Base-by-base conservation (phyloP, 1,140 invertebrate species). In the Paramacrobiotus metropolitanus region DNA sequence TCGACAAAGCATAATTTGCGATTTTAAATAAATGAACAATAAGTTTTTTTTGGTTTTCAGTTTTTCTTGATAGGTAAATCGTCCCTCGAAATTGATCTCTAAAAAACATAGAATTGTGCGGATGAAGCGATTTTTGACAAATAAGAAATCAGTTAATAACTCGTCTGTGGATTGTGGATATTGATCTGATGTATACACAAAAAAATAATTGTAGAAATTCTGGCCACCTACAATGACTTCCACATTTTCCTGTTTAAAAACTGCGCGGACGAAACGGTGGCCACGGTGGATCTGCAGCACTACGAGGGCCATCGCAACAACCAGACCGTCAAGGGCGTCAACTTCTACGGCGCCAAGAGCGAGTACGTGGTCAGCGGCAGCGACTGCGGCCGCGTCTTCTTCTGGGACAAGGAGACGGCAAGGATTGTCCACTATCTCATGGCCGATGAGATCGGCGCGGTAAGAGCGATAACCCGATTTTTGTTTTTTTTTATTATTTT, bases 301-400 rank as follows among this genome's bases (percentile, higher is more conserved):
- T 95, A 92, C 64, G 55, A 62, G 28, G 77, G 77, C 2, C 77
- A 79, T 64, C 68, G 77, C 31, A 79, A 79, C 67, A 76, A 71
- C 65, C 70, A 73, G 29, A 78, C 77, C 63, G 90, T 92, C 29
- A 96, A 94, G 75, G 86, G 87, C 2, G 87, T 94, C 0, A 86
- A 88, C 68, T 94, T 89, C 74, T 95, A 87, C 74, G 91, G 91
- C 0, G 84, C 87, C 1, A 80, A 80, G 62, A 89, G 86, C 68
- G 84, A 95, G 72, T 95, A 82, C 72, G 76, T 95, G 21, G 78
- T 92, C 34, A 93, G 88, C 63, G 91, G 91, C 1, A 93, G 88
- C 28, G 91, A 96, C 71, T 94, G 89, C 75, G 84, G 86, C n/a
- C 80, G 93, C 73, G 82, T 96, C 21, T 95, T 84, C 70, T 81